Conservation (phyloP, 2,888 invertebrate species). For the Flabesymbios commensalis region DNA sequence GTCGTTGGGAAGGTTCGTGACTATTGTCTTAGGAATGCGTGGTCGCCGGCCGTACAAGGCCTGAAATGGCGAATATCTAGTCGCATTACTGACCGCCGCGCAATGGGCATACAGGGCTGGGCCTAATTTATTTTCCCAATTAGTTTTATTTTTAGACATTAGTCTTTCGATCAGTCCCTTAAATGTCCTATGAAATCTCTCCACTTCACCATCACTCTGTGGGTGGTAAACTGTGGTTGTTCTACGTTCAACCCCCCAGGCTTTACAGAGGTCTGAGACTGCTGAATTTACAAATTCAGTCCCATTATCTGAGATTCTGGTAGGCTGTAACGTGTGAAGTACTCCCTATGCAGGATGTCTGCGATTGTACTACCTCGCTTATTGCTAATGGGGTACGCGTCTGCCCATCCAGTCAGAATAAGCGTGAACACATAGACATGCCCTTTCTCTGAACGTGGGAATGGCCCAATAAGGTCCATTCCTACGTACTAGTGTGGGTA, state of each 20-base stretch:
- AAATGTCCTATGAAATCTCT: too few species aligned
- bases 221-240: constrained; percentile 4
- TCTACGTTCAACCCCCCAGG: constrained; percentile 2
- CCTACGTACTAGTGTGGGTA: background rate
- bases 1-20: too few species aligned
- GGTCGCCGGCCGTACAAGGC: too few species aligned
- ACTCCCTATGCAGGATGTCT: background rate
- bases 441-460: background rate
- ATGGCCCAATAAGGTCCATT: constrained; percentile 13
- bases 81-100: too few species aligned
- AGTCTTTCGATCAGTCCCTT: too few species aligned
- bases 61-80: too few species aligned
- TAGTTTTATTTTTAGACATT: too few species aligned
- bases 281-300: constrained; percentile 7
- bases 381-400: constrained; percentile 3
- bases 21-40: too few species aligned
- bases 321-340: background rate
- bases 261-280: background rate
- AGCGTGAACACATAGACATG: constrained; percentile 8
- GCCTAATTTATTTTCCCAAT: too few species aligned
- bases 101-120: too few species aligned
- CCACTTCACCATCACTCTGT: constrained; percentile 4
- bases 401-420: constrained; percentile 8
- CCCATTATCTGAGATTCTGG: constrained; percentile 13
- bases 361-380: background rate